These are phyloP conservation scores for Drosophila malerkotliana DNA, from an alignment of 1,140 invertebrate genomes.

Conservation along the genomic window DNA sequence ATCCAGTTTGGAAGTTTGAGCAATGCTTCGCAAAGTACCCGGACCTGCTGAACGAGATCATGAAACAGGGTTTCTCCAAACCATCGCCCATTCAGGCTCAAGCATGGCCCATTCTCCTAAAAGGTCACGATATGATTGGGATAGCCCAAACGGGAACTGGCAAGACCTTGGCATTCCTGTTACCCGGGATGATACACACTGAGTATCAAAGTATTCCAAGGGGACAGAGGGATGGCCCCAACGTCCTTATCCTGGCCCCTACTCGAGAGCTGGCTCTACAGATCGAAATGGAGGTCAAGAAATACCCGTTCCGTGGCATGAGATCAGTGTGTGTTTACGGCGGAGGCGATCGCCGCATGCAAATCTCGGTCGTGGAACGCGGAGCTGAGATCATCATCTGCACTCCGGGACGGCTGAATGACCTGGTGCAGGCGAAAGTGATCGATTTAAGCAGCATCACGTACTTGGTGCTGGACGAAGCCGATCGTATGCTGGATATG, in stretches of 20 bases:
- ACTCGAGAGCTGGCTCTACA: slow-evolving; percentile 96
- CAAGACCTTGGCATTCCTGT: slow-evolving; percentile 94
- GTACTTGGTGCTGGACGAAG: slow-evolving; percentile 97
- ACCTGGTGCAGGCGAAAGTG: slow-evolving; percentile 87
- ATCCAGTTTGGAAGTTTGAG: too few species aligned
- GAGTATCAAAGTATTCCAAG: slow-evolving; percentile 90
- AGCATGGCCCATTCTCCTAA: slow-evolving; percentile 94
- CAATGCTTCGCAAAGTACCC: too few species aligned
- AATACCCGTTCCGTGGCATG: slow-evolving; percentile 93
- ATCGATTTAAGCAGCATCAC: slow-evolving; percentile 91
- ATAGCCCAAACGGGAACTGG: slow-evolving; percentile 97
- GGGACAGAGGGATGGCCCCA: slow-evolving; percentile 89
- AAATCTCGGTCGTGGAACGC: slow-evolving; percentile 88
- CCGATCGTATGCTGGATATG: slow-evolving; percentile 92
- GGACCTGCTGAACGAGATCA: too few species aligned
- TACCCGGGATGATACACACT: slow-evolving; percentile 96
- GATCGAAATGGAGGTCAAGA: slow-evolving; percentile 94
- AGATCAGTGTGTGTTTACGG: slow-evolving; percentile 94
- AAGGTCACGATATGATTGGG: slow-evolving; percentile 94
- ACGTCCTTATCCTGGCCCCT: slow-evolving; percentile 94
- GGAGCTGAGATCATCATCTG: slow-evolving; percentile 95
- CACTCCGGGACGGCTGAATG: slow-evolving; percentile 94
- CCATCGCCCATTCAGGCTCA: slow-evolving; percentile 86
- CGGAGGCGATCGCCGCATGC: slow-evolving; percentile 90
- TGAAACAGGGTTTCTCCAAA: too few species aligned